Evolutionary conservation across 2,113 vertebrate species (phyloP), one percentile per base, ranked within the genome.

Genomic region (Lepus europaeus): DNA sequence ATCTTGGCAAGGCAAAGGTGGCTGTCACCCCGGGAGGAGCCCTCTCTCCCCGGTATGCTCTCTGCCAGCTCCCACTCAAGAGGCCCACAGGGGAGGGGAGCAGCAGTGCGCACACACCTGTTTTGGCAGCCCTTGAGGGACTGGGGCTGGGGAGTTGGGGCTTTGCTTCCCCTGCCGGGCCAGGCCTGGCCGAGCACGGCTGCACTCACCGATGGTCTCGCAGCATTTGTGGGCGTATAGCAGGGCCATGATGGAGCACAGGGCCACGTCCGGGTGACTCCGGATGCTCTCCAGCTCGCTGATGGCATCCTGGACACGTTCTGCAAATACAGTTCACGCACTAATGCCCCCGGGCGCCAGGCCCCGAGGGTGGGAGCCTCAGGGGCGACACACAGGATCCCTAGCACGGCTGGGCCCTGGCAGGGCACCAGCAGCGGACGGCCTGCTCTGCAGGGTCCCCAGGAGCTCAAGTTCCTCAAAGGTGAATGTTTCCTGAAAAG

Each of bases 291-390:
- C 97, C 66, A 98, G 96, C 19, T 97, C 96, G n/a, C 95, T 95
- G 87, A 98, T 97, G 79, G 98, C 98, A 69, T 98, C 98, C 80
- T 98, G 98, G 87, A 96, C 95, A n/a, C 39, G 96, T n/a, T 97
- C 98, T 98, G 97, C 20, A 84, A 70, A 84, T 77, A 86, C 0
- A 91, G 39, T 9, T n/a, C 76, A 33, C 2, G 0, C 1, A 29
- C 27, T 73, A 27, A 74, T 1, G 4, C 9, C 25, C 13, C 27
- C 12, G 27, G 69, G 14, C 12, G 63, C 49, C 9, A n/a, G 20
- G 59, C 53, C 29, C 25, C 6, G 59, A 76, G 64, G 45, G 1
- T 33, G 22, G 61, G 33, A 56, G 6, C 49, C 68, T 76, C 74
- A 16, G 10, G 0, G 5, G 78, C 25, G 36, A 76, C 11, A 29